phyloP scores from a whole-genome alignment of 2,113 vertebrate species.

The Neoarius graeffei region DNA sequence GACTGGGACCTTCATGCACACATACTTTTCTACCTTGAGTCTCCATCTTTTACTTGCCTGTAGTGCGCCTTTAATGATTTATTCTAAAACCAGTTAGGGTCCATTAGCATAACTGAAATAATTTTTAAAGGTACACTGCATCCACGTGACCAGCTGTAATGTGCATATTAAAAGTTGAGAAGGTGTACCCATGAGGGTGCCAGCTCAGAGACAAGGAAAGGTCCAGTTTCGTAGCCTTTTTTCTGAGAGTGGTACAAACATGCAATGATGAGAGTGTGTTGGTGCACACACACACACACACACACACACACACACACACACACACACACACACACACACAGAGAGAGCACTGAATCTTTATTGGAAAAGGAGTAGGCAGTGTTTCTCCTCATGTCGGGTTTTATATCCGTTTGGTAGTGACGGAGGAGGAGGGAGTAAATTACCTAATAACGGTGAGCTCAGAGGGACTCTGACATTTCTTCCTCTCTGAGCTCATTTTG shows the following conservation, averaged over 20 bases:
- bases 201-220: no score
- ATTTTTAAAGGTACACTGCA: no score
- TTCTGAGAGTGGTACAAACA: not conserved
- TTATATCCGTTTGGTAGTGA: not conserved
- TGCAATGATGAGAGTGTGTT: not conserved
- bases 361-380: slow-evolving; percentile 14
- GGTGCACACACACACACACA: not conserved
- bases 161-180: no score
- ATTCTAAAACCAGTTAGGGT: no score
- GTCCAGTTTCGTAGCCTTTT: no score
- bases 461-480: slow-evolving; percentile 4
- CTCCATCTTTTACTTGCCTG: no score
- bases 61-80: no score
- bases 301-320: not conserved
- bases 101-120: no score
- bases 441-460: slow-evolving; percentile 16
- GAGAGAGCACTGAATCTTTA: not conserved
- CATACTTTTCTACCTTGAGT: no score
- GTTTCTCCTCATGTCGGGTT: not conserved
- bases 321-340: not conserved
- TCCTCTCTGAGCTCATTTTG: slow-evolving; percentile 24
- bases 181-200: no score
- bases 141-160: no score
- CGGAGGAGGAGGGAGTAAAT: slow-evolving; percentile 25
- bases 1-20: no score